Evolutionary conservation across 1,140 invertebrate species (phyloP).

Genomic region (Dendroctonus ponderosae): DNA sequence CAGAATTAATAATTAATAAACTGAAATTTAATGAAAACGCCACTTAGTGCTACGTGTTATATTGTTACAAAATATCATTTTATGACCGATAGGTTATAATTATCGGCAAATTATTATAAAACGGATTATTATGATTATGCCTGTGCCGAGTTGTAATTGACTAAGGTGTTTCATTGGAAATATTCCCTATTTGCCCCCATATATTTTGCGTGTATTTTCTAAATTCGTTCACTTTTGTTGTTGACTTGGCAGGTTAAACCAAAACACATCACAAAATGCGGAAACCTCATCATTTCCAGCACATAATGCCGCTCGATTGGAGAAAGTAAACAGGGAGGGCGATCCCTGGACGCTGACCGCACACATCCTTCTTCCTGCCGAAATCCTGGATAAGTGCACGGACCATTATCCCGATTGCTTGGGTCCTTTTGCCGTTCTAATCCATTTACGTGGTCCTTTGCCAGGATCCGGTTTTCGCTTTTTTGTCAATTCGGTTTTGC

Average conservation of each 20-base stretch:
- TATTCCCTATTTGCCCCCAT: neutral
- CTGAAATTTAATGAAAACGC: conserved; percentile 31
- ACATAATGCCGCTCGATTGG: conserved; percentile 27
- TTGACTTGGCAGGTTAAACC: conserved; percentile 18
- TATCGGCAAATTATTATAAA: conserved; percentile 23
- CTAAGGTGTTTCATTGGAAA: neutral
- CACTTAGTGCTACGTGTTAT: conserved; percentile 25
- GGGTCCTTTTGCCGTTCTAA: conserved; percentile 25
- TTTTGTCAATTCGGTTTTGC: conserved; percentile 11
- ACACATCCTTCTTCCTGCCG: conserved; percentile 18
- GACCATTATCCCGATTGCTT: conserved; percentile 35
- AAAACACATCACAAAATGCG: conserved; percentile 23
- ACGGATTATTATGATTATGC: conserved; percentile 8
- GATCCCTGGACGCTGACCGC: conserved; percentile 17
- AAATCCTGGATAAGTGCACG: conserved; percentile 35
- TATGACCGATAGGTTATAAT: conserved; percentile 14
- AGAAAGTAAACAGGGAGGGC: conserved; percentile 29
- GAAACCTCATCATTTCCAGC: conserved; percentile 27
- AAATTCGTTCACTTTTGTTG: neutral
- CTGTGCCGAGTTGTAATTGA: neutral
- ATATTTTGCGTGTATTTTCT: too few species aligned
- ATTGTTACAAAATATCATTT: conserved; percentile 26
- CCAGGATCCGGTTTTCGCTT: conserved; percentile 11
- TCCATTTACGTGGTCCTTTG: conserved; percentile 26
- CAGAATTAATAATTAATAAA: conserved; percentile 31